Conservation (phyloP, 2,797 vertebrate genomes). For the Aldrovandia affinis region DNA sequence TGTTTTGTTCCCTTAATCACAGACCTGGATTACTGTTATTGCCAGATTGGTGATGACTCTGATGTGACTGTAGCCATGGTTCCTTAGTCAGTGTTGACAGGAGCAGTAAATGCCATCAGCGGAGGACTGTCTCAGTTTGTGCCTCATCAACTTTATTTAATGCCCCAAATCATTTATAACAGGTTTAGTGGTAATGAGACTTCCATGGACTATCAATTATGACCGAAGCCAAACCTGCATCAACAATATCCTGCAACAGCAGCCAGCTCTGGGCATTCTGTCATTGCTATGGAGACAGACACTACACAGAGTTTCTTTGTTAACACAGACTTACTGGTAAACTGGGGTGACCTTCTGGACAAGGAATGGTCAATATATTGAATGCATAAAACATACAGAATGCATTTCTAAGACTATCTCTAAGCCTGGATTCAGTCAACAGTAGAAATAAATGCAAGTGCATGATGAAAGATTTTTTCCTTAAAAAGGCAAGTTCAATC, state of each 20-base stretch:
- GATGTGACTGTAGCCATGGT: background rate
- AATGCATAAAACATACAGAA: background rate
- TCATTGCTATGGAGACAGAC: background rate
- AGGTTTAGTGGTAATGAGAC: conserved; percentile 9
- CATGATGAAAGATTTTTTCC: background rate
- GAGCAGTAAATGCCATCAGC: background rate
- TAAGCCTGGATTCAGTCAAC: background rate
- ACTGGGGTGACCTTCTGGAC: background rate
- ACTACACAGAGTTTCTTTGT: background rate
- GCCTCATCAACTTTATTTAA: conserved; percentile 17
- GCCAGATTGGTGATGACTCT: background rate
- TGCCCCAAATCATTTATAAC: background rate
- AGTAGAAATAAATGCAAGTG: background rate
- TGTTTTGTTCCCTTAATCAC: background rate
- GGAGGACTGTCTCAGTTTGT: background rate
- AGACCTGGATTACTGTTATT: background rate
- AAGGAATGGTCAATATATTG: background rate
- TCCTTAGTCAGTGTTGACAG: background rate
- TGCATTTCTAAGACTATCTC: background rate
- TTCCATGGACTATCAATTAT: background rate
- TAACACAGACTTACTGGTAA: background rate
- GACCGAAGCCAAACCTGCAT: background rate
- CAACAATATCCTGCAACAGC: background rate
- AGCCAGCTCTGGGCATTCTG: background rate
- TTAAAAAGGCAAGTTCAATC: no score